Percentiles rank a stretch among this genome's conserved stretches.
Evolutionary conservation across 2,113 vertebrate genomes (phyloP).

Genomic region (Coturnix japonica): DNA sequence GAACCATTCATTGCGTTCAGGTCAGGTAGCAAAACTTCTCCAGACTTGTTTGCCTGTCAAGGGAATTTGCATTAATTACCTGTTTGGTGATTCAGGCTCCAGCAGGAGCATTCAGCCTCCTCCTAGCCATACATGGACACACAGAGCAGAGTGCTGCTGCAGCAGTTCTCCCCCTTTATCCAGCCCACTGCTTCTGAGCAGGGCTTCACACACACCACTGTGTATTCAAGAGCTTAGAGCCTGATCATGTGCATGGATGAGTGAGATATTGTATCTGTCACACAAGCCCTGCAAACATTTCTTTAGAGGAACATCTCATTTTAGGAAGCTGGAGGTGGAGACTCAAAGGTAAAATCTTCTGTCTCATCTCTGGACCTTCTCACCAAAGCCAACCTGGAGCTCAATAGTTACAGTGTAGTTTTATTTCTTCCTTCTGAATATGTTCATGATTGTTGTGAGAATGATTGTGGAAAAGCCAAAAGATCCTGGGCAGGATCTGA

Average conservation of each 20-base stretch:
- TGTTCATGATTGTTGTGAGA: not conserved
- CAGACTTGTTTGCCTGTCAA: constrained; percentile 9
- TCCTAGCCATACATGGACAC: fast-evolving
- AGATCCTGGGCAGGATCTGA: not conserved
- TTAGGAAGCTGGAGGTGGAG: not conserved
- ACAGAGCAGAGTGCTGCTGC: fast-evolving
- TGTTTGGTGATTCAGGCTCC: not conserved
- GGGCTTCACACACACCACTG: not conserved
- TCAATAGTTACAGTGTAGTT: not conserved
- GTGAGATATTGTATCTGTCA: not conserved
- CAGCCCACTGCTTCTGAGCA: not conserved
- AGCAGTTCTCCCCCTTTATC: not conserved
- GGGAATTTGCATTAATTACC: not conserved
- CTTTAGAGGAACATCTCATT: not conserved
- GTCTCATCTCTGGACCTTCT: not conserved
- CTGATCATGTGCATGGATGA: not conserved
- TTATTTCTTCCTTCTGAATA: not conserved
- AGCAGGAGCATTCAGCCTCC: not conserved
- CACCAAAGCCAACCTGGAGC: not conserved
- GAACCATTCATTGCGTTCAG: fast-evolving
- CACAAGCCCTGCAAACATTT: not conserved
- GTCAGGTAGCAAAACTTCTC: not conserved
- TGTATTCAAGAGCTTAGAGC: not conserved
- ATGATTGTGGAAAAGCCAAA: not conserved
- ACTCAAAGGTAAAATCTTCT: not conserved